Evolutionary conservation across 2,113 vertebrate species (phyloP).

Genomic region (Lagenorhynchus albirostris): DNA sequence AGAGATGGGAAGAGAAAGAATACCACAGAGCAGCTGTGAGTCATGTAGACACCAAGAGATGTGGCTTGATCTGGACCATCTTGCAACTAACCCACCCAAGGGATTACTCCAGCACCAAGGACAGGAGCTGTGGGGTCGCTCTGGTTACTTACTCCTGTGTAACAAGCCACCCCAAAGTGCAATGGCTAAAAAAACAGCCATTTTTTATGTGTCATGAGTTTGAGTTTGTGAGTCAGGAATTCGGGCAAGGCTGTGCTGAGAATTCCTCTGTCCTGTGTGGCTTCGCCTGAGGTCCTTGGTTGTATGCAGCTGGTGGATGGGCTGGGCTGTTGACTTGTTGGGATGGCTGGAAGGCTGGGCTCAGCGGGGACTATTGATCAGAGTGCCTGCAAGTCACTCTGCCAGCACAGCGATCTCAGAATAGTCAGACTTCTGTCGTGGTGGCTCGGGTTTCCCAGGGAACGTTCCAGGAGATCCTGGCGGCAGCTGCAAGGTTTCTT

Average conservation of each 20-base stretch:
- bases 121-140: neutral
- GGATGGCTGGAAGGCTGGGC: neutral
- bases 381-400: fast-evolving
- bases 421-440: neutral
- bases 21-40: neutral
- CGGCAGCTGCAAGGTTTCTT: neutral
- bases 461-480: neutral
- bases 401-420: neutral
- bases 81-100: neutral
- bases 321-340: neutral
- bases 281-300: too few relatives aligned
- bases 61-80: too few relatives aligned
- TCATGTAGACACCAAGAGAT: neutral
- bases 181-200: neutral
- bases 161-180: neutral
- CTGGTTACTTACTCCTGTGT: neutral
- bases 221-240: neutral
- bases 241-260: neutral
- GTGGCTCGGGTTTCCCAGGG: neutral
- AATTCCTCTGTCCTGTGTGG: fast-evolving
- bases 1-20: neutral
- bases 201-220: neutral
- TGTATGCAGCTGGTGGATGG: fast-evolving
- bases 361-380: neutral
- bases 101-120: neutral